A percentile compares a stretch with the other conserved stretches of the same genome.
phyloP scores from a whole-genome alignment of 2,113 vertebrate genomes.

The Tragelaphus strepsiceros region DNA sequence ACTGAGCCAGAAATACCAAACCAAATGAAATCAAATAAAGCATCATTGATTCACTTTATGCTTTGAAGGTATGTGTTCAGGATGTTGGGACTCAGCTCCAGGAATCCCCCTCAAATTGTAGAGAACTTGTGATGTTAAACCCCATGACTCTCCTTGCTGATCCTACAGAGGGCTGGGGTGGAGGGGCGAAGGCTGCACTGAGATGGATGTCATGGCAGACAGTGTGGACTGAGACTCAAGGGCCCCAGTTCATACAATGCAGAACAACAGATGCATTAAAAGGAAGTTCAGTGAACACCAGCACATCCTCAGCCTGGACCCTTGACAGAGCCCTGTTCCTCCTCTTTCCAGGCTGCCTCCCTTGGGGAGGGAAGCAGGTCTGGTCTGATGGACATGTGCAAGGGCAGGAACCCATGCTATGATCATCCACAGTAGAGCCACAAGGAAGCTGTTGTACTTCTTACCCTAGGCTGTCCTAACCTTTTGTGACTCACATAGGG shows the following conservation, averaged over 20 bases:
- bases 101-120: not conserved
- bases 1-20: not conserved
- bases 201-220: no score
- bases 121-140: not conserved
- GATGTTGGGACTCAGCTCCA: not conserved
- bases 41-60: not conserved
- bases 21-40: not conserved
- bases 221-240: not conserved
- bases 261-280: not conserved
- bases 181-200: accelerated
- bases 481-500: not conserved
- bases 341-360: not conserved
- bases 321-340: not conserved
- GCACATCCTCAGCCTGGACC: no score
- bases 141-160: not conserved
- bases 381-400: no score
- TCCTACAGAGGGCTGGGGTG: not conserved
- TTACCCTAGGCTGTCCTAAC: not conserved
- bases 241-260: not conserved
- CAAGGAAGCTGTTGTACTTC: not conserved
- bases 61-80: not conserved
- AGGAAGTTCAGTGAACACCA: not conserved
- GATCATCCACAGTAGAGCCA: no score
- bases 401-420: not conserved
- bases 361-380: no score